Conservation (phyloP, 2,888 invertebrate genomes). For the Lasiommata megera region DNA sequence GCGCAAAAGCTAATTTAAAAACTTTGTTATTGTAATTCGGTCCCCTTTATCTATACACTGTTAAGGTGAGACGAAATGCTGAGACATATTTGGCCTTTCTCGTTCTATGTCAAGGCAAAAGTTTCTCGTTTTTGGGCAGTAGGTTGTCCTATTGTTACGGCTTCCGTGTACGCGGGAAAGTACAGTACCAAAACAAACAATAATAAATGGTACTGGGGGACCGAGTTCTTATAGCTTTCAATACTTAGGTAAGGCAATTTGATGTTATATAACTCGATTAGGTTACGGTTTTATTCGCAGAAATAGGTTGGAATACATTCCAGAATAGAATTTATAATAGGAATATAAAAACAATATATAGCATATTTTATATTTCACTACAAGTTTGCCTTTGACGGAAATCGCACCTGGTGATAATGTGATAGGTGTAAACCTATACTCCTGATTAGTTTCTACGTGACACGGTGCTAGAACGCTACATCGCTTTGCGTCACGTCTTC, state of each 20-base stretch:
- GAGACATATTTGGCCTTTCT: slow-evolving; percentile 1
- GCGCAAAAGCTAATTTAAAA: background rate
- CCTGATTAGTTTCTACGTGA: too few species aligned
- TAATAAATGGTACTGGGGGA: slow-evolving; percentile 11
- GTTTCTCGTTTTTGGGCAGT: slow-evolving; percentile 1
- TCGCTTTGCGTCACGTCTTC: too few species aligned
- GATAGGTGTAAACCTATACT: too few species aligned
- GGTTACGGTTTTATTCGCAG: slow-evolving; percentile 8
- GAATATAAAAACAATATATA: too few species aligned
- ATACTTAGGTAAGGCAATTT: slow-evolving; percentile 10
- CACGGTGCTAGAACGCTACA: too few species aligned
- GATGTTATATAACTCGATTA: slow-evolving; percentile 12
- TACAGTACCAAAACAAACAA: slow-evolving; percentile 10
- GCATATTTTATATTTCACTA: too few species aligned
- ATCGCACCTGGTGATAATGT: too few species aligned
- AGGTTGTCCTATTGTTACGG: slow-evolving; percentile 11
- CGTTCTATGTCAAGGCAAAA: background rate
- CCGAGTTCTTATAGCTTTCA: slow-evolving; percentile 10
- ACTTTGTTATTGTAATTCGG: background rate
- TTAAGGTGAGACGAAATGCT: background rate
- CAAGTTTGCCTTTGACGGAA: too few species aligned
- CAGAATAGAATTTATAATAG: too few species aligned
- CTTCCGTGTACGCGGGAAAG: slow-evolving; percentile 1
- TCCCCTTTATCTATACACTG: background rate
- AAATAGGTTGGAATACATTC: background rate